Percentiles rank a stretch among this genome's conserved stretches.
These are phyloP conservation scores for Gymnocypris eckloni DNA, from an alignment of 2,797 vertebrate species.

Conservation along the genomic window DNA sequence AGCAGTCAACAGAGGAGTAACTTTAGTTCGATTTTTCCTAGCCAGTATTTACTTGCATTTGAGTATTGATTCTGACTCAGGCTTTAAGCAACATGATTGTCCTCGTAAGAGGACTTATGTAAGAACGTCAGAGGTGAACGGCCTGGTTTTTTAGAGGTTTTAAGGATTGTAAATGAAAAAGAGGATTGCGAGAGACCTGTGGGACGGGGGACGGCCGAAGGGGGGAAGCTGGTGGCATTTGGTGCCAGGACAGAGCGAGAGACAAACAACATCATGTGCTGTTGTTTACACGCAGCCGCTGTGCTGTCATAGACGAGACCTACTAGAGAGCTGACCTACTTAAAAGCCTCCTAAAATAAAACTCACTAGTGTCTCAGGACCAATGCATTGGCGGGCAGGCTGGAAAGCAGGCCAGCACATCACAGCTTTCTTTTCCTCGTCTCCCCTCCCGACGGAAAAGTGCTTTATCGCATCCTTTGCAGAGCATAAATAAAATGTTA, in stretches of 20 bases:
- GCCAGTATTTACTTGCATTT: neutral
- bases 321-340: constrained; percentile 80
- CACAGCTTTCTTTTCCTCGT: constrained; percentile 42
- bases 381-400: constrained; percentile 71
- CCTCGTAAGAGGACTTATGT: constrained; percentile 65
- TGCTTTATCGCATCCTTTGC: constrained; percentile 35
- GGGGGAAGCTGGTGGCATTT: constrained; percentile 73
- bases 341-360: constrained; percentile 81
- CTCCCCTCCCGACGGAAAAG: constrained; percentile 39
- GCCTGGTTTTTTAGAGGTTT: constrained; percentile 66
- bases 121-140: constrained; percentile 79
- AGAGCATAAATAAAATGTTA: constrained; percentile 47
- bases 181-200: constrained; percentile 65
- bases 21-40: neutral
- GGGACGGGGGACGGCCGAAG: constrained; percentile 55
- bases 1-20: neutral
- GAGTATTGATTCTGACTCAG: constrained; percentile 5
- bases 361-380: constrained; percentile 79
- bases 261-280: constrained; percentile 82
- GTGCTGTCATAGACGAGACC: constrained; percentile 75
- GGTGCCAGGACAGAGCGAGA: constrained; percentile 74
- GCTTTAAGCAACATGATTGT: constrained; percentile 55
- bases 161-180: constrained; percentile 28
- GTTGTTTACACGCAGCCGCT: constrained; percentile 82
- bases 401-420: constrained; percentile 58